Percentiles rank a stretch among this genome's conserved stretches.
Evolutionary conservation across 2,113 vertebrate species (phyloP).

Genomic region (Zosterops hypoxanthus): DNA sequence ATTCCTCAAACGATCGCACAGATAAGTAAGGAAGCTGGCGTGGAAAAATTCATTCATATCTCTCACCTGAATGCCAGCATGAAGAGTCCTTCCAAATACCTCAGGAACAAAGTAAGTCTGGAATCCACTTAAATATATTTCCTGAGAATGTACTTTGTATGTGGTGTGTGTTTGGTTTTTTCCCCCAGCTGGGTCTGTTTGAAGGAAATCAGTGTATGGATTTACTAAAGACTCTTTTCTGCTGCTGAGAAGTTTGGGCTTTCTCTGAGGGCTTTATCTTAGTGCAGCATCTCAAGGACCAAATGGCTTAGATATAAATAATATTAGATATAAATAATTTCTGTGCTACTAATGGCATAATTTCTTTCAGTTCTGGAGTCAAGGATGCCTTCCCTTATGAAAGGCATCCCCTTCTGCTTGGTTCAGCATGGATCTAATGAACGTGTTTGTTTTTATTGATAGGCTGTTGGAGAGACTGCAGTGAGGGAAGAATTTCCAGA

Average conservation of each 20-base stretch:
- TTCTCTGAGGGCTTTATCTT: neutral
- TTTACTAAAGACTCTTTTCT: neutral
- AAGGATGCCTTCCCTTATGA: neutral
- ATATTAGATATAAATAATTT: neutral
- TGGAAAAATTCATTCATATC: constrained; percentile 88
- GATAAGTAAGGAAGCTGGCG: constrained; percentile 82
- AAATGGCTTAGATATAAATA: neutral
- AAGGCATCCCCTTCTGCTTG: neutral
- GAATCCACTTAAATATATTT: neutral
- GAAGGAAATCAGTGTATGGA: neutral
- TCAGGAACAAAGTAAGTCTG: constrained; percentile 88
- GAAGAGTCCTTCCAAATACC: constrained; percentile 88
- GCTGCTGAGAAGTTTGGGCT: neutral
- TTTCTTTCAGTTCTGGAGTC: neutral
- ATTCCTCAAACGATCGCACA: constrained; percentile 87
- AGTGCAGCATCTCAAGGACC: neutral
- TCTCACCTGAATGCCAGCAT: constrained; percentile 95
- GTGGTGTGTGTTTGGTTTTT: neutral
- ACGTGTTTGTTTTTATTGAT: neutral
- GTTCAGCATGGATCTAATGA: neutral
- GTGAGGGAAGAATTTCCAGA: constrained; percentile 91
- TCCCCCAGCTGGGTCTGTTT: neutral
- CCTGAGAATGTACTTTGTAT: neutral
- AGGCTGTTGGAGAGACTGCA: constrained; percentile 89
- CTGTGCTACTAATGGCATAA: neutral